phyloP scores from a whole-genome alignment of 2,797 vertebrate genomes.

The Monodelphis domestica region DNA sequence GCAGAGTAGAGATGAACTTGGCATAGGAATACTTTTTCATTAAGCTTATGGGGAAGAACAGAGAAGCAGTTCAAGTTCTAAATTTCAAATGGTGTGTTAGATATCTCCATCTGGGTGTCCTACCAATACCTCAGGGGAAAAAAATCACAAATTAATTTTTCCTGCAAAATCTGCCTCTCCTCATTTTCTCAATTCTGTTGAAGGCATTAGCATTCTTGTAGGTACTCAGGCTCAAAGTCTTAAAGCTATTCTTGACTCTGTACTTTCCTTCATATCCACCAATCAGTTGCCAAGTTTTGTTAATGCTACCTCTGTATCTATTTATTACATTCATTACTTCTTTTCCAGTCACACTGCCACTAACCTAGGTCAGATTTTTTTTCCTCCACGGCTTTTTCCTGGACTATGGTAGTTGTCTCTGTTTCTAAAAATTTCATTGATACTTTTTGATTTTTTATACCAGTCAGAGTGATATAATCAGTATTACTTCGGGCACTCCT shows the following conservation, averaged over 20 bases:
- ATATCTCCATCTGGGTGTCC: neutral
- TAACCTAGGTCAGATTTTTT: neutral
- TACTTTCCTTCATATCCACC: no score
- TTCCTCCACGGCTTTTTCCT: neutral
- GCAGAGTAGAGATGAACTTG: neutral
- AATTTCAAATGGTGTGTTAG: neutral
- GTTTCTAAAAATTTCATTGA: neutral
- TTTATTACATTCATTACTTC: neutral
- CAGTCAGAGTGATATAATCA: neutral
- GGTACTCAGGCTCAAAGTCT: neutral
- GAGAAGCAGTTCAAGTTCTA: neutral
- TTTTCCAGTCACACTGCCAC: neutral
- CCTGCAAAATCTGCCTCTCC: neutral
- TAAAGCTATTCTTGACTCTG: neutral
- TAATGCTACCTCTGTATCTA: neutral
- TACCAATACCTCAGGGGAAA: neutral
- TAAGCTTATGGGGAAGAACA: neutral
- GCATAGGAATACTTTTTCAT: neutral
- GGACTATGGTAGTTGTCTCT: neutral
- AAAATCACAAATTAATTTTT: neutral
- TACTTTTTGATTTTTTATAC: neutral
- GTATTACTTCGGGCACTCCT: neutral
- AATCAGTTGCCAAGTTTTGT: neutral
- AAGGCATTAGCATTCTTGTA: neutral
- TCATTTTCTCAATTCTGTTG: neutral